phyloP scores from a whole-genome alignment of 1,140 invertebrate genomes.

The Arion vulgaris region DNA sequence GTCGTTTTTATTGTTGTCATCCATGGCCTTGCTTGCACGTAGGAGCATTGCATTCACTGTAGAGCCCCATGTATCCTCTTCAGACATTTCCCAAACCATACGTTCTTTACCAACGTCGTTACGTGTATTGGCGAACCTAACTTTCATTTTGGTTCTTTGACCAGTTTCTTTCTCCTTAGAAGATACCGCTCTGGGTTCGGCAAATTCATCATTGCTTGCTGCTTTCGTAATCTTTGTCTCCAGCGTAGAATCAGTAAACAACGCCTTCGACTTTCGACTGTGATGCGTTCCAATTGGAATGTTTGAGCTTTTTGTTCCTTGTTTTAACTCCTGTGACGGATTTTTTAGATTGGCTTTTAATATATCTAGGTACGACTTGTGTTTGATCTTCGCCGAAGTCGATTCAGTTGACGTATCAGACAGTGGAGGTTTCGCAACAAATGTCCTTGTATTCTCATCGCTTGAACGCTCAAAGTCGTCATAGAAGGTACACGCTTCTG shows the following conservation, averaged over 20 bases:
- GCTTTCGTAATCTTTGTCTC: too few relatives aligned
- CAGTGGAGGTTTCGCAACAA: too few relatives aligned
- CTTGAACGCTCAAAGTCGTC: background rate
- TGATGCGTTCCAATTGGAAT: too few relatives aligned
- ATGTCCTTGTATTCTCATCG: too few relatives aligned
- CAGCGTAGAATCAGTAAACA: too few relatives aligned
- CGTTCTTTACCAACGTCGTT: background rate
- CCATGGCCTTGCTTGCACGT: slow-evolving; percentile 2
- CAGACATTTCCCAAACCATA: background rate
- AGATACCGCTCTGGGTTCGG: too few relatives aligned
- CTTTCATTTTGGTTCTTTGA: background rate
- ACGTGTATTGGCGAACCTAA: background rate
- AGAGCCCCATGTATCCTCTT: slow-evolving; percentile 14
- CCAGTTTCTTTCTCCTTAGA: background rate
- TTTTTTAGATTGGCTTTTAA: background rate
- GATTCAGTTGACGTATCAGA: background rate
- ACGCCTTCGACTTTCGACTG: too few relatives aligned
- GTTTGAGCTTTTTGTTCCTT: too few relatives aligned
- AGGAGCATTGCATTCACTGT: slow-evolving; percentile 18
- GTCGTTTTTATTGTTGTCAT: background rate
- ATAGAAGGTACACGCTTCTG: background rate
- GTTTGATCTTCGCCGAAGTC: background rate
- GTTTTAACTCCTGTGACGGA: too few relatives aligned
- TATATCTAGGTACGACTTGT: background rate
- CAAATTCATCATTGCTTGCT: too few relatives aligned